Base-by-base conservation (phyloP, 1,140 invertebrate species). In the Aporrectodea caliginosa region DNA sequence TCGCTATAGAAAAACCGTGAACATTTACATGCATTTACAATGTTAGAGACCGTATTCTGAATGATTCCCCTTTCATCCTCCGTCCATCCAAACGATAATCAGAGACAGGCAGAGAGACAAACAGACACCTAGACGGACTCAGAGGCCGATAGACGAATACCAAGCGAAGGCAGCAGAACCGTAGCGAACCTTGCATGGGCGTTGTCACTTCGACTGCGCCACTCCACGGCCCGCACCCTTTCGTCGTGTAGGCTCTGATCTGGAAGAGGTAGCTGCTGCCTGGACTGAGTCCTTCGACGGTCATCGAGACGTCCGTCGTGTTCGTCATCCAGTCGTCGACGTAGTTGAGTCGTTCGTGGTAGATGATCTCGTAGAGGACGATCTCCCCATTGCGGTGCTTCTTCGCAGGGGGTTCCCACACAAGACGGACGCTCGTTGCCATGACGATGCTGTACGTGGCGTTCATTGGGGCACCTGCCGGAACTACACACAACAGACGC, bases 251-350 rank as follows among this genome's bases (percentile, higher is more conserved):
- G 0, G 96, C 96, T 83, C 94, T 92, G 0, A 99, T 93, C 85
- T 95, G 93, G 85, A 98, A 97, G 33, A 94, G 92, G 87, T 99
- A 99, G 86, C 98, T 95, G 0, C 95, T 96, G 85, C 97, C 95
- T 89, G 98, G 96, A 86, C 98, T 96, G 30, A 99, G 89, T 83
- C 94, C 93, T 6, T 92, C 94, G 83, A 99, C 96, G 0, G 98
- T 95, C 0, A 94, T 83, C 27, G 93, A 93, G 0, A 91, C 93
- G 30, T 91, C 87, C 1, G 94, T 94, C 16, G 93, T 94, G 84
- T 95, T 97, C 1, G 92, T 90, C 84, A 94, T 93, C 31, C 92
- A 91, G 6, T 93, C 91, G 35, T 93, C 92, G 0, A 92, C 92
- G 80, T 94, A 93, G 85, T 97, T 94, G 74, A 93, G 92, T 87